Base-by-base conservation (phyloP, 2,797 vertebrate species). In the Fringilla coelebs region DNA sequence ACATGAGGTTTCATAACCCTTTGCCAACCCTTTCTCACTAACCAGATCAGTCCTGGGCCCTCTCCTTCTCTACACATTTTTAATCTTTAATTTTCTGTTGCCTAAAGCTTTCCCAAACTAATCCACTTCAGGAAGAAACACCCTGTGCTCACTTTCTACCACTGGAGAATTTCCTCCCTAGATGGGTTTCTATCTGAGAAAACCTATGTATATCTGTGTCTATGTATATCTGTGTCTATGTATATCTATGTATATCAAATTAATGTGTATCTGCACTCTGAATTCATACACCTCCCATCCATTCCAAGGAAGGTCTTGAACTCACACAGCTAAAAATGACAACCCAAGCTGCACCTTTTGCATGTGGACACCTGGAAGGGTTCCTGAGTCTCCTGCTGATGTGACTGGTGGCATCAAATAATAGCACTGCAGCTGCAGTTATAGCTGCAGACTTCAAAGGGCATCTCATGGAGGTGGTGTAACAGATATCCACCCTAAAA, bases 1-100 rank as follows among this genome's bases (percentile, higher is more conserved):
- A 96, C 96, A 82, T 94, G 94, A 96, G 94, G 90, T 96, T 96
- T 96, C 74, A 87, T 76, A 86, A 92, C 13, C 24, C 31, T 43
- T 91, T 92, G 89, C 93, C 96, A 95, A 48, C 57, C 25, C 75
- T 84, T 95, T 71, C 66, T 96, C 70, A 41, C 70, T 84, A 90
- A 91, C 80, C 70, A 76, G n/a, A 88, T 52, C 66, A 81, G 43
- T 58, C 58, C 70, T 7, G 12, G 82, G 58, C 76, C 51, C 36
- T 81, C 40, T 92, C 70, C 36, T 76, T 92, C 68, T 68, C 40
- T 9, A 66, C 38, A 75, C 20, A 81, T 78, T 88, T 91, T 85
- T 62, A 81, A 48, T 90, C 76, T 75, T 62, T 1, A 3, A 70
- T 86, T 89, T 93, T 92, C 52, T 61, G 57, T 81, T 73, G 72